Evolutionary conservation across 2,113 vertebrate species (phyloP), one percentile per base, ranked within the genome.

Genomic region (Macquaria ambigua): DNA sequence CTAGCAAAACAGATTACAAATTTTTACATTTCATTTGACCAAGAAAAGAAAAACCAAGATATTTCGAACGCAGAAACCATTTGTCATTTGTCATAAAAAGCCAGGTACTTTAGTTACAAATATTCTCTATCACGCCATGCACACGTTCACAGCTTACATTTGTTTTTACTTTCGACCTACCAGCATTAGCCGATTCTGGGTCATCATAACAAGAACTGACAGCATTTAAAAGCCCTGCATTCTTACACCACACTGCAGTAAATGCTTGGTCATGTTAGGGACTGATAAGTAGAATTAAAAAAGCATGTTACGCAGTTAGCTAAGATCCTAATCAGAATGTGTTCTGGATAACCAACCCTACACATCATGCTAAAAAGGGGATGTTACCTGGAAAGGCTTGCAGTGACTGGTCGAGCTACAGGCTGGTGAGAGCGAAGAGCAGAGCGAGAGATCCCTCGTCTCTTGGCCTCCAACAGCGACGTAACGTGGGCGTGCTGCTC

Each of bases 391-490:
- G 97, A 95, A 34, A 98, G 90, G 66, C 96, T 96, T 70, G 97
- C 89, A 79, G 96, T 94, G 79, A 99, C 43, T 0, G 98, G 98
- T 90, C 98, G 95, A 68, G 98, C 98, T 76, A 99, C 98, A 1
- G 98, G 98, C 85, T 97, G 97, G 89, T 99, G 98, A 28, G 98
- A 99, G 25, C 96, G 97, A 89, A 99, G 93, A 0, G 98, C 98
- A 0, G 98, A 99, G 69, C 93, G 97, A 58, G 98, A 99, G 34
- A 99, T 96, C 28, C 95, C 93, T 83, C 96, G 96, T 75, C 97
- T 96, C 93, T 98, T 98, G 79, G 96, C 92, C 69, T 97, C 97
- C 89, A 98, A 56, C 50, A 97, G 95, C 0, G 97, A 97, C 0
- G 94, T 92, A 74, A 91, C 94, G 15, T 83, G 91, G 50, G 93